Conservation (phyloP, 2,113 vertebrate genomes). For the Takifugu flavidus region DNA sequence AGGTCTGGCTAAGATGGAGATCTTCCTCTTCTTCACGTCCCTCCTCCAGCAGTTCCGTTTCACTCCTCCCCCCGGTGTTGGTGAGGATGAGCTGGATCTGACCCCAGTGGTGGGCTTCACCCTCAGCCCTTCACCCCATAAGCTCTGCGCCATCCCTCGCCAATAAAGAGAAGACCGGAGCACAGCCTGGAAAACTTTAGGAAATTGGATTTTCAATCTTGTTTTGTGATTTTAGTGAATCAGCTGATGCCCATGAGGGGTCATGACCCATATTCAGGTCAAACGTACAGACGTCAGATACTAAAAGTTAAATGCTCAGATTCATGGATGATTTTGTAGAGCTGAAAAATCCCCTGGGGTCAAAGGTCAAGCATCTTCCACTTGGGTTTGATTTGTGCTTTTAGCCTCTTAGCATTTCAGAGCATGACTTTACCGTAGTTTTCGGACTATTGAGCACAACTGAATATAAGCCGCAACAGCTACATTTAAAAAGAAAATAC, state of each 20-base stretch:
- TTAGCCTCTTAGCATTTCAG: neutral
- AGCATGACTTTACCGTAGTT: neutral
- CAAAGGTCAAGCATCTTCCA: too few species aligned
- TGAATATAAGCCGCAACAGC: neutral
- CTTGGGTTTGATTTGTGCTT: neutral
- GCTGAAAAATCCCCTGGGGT: too few species aligned
- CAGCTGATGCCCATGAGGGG: too few species aligned
- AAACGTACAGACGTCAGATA: too few species aligned
- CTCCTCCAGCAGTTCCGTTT: constrained; percentile 77
- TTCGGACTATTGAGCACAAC: too few species aligned
- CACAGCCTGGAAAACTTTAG: neutral
- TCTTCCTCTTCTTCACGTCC: constrained; percentile 77
- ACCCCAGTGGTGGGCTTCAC: constrained; percentile 51
- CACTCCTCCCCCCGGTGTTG: constrained; percentile 66
- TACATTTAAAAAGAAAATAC: too few species aligned
- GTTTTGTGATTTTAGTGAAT: too few species aligned
- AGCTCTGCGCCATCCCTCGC: constrained; percentile 56
- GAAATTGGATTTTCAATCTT: too few species aligned
- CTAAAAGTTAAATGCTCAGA: too few species aligned
- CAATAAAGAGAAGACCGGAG: constrained; percentile 5
- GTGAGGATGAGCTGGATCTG: constrained; percentile 72
- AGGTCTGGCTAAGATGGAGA: constrained; percentile 77
- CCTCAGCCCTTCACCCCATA: constrained; percentile 43
- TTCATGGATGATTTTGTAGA: too few species aligned
- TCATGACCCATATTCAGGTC: too few species aligned